phyloP scores from a whole-genome alignment of 2,888 invertebrate species.

The Chelonus formosanus region DNA sequence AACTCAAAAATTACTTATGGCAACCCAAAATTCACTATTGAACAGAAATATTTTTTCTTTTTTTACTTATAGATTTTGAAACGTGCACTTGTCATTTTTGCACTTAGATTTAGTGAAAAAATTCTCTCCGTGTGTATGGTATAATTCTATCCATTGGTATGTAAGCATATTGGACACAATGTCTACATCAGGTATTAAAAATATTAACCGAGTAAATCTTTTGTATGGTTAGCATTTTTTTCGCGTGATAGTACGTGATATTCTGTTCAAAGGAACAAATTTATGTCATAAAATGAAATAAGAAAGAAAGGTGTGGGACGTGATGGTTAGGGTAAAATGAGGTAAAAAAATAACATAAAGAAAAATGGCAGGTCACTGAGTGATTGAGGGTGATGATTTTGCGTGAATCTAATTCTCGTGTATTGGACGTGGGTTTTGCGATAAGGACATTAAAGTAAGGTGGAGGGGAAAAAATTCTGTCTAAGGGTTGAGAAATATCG shows the following conservation, averaged over 20 bases:
- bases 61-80: no score
- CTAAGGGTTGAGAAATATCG: slow-evolving; percentile 33
- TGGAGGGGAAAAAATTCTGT: slow-evolving; percentile 24
- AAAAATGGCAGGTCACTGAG: slow-evolving; percentile 17
- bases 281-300: slow-evolving; percentile 10
- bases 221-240: not conserved
- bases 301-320: not conserved
- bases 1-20: no score
- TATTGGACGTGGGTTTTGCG: slow-evolving; percentile 37
- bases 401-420: slow-evolving; percentile 30
- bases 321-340: slow-evolving; percentile 14
- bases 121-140: no score
- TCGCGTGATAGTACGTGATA: slow-evolving; percentile 11
- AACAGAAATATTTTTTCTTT: no score
- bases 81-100: no score
- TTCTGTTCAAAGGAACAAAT: slow-evolving; percentile 9
- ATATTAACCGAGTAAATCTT: not conserved
- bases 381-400: slow-evolving; percentile 24
- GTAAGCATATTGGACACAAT: no score
- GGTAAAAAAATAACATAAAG: slow-evolving; percentile 8
- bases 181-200: no score
- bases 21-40: no score
- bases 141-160: not conserved
- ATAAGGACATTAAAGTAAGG: slow-evolving; percentile 43
- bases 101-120: no score